A percentile compares a stretch with the other conserved stretches of the same genome.
Conservation (phyloP, 2,113 vertebrate species). For the Steatornis caripensis region DNA sequence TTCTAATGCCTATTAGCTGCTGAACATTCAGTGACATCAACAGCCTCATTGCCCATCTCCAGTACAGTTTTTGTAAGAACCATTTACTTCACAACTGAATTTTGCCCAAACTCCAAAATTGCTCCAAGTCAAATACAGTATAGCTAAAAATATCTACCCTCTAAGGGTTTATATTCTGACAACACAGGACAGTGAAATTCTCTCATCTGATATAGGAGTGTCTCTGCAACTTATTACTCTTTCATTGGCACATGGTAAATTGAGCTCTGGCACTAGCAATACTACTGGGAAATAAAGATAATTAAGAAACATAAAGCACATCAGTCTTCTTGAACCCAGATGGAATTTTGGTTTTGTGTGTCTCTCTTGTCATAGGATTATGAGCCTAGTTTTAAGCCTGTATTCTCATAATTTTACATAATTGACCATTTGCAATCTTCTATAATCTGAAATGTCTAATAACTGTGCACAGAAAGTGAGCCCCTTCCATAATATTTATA, state of each 20-base stretch:
- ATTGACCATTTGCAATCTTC: conserved; percentile 55
- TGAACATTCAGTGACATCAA: background rate
- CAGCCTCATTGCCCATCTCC: background rate
- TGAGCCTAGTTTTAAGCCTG: conserved; percentile 39
- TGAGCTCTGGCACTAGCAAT: conserved; percentile 71
- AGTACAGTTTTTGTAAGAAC: background rate
- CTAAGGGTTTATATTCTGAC: conserved; percentile 57
- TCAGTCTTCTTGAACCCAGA: conserved; percentile 65
- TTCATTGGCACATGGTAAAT: conserved; percentile 69
- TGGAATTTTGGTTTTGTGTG: conserved; percentile 56
- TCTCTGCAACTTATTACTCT: conserved; percentile 70
- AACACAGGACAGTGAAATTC: conserved; percentile 56
- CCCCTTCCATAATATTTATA: conserved; percentile 60
- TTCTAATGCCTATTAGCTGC: background rate
- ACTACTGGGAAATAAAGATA: conserved; percentile 75
- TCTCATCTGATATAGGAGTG: conserved; percentile 63
- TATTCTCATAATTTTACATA: conserved; percentile 59
- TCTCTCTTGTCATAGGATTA: conserved; percentile 54
- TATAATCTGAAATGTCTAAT: conserved; percentile 62
- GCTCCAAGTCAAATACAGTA: conserved; percentile 4
- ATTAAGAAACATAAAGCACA: conserved; percentile 80
- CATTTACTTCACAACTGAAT: background rate
- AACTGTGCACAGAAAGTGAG: conserved; percentile 58
- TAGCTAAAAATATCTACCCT: conserved; percentile 40
- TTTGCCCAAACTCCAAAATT: background rate